Percentiles rank a stretch among this genome's conserved stretches.
These are phyloP conservation scores for Bacillus rossius DNA, from an alignment of 1,140 invertebrate species.

Conservation along the genomic window DNA sequence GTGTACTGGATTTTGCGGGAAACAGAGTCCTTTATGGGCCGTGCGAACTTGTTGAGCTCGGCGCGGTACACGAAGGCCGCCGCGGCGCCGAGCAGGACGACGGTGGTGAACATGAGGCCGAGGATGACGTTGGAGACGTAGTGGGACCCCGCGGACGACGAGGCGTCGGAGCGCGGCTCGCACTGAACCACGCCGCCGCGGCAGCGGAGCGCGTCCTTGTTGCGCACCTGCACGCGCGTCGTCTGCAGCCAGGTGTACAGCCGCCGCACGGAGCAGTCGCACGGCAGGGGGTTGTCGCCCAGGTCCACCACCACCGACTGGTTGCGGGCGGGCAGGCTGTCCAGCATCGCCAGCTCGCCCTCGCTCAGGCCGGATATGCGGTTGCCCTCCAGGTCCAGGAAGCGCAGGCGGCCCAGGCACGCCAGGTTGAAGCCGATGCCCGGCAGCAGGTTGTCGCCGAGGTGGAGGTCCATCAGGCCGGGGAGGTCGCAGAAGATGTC, in stretches of 20 bases:
- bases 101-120: conserved; percentile 25
- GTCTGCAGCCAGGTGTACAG: conserved; percentile 58
- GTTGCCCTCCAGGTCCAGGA: conserved; percentile 65
- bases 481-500: conserved; percentile 66
- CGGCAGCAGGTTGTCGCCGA: conserved; percentile 50
- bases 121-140: conserved; percentile 31
- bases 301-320: conserved; percentile 59
- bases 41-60: conserved; percentile 34
- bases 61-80: conserved; percentile 33
- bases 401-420: conserved; percentile 59
- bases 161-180: conserved; percentile 22
- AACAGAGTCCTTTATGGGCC: conserved; percentile 57
- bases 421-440: conserved; percentile 60
- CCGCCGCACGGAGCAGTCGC: conserved; percentile 55
- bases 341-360: conserved; percentile 53
- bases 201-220: conserved; percentile 46
- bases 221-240: conserved; percentile 55
- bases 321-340: conserved; percentile 47
- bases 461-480: conserved; percentile 57
- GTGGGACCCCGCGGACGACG: conserved; percentile 33
- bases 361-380: conserved; percentile 53
- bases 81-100: conserved; percentile 24
- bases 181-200: conserved; percentile 24
- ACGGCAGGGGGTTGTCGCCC: conserved; percentile 59
- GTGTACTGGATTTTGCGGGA: conserved; percentile 68